A percentile compares a stretch with the other conserved stretches of the same genome.
These are phyloP conservation scores for Champsocephalus gunnari DNA, from an alignment of 2,797 vertebrate genomes.

Conservation along the genomic window DNA sequence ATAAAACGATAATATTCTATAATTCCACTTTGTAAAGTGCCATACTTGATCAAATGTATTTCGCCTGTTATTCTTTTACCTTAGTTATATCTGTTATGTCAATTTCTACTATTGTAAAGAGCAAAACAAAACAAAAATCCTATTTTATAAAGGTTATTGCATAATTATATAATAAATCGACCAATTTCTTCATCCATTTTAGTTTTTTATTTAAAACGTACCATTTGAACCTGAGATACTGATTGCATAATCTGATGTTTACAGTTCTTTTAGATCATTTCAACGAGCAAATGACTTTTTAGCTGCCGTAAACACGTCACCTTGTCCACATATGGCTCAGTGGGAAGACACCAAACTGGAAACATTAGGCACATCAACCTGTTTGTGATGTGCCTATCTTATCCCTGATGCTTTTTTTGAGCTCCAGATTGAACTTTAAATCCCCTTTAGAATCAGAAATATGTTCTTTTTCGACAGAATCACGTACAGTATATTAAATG, in stretches of 20 bases:
- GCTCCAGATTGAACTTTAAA: not conserved
- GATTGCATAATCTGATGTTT: constrained; percentile 2
- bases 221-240: not conserved
- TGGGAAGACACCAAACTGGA: not conserved
- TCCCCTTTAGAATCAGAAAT: not conserved
- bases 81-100: not conserved
- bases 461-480: no score
- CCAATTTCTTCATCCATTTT: not conserved
- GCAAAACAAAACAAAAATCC: not conserved
- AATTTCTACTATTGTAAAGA: not conserved
- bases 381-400: not conserved
- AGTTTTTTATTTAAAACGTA: not conserved
- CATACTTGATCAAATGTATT: not conserved
- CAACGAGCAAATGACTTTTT: not conserved
- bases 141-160: not conserved
- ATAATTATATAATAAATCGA: not conserved
- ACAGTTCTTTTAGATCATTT: constrained; percentile 6
- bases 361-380: not conserved
- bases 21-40: not conserved
- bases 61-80: no score
- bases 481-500: no score
- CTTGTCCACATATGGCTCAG: not conserved
- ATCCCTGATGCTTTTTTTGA: not conserved
- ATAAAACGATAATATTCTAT: not conserved
- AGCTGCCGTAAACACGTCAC: constrained; percentile 1